Conservation (phyloP, 2,113 vertebrate genomes). For the Sander vitreus region DNA sequence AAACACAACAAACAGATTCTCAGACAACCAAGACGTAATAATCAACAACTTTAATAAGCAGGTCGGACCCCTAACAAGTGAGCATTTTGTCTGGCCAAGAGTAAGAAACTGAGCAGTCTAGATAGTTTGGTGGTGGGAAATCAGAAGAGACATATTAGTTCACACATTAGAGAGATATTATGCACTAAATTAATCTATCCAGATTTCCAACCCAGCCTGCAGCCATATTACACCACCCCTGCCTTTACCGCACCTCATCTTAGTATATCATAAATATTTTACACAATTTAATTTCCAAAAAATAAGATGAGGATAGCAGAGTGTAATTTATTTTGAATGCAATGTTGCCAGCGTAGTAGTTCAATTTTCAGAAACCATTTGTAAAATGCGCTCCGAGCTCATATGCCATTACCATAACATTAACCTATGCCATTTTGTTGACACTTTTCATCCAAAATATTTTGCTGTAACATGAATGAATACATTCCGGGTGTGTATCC, state of each 20-base stretch:
- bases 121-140: background rate
- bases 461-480: conserved; percentile 31
- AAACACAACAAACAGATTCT: background rate
- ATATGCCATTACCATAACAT: conserved; percentile 68
- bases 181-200: conserved; percentile 26
- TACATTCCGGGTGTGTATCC: background rate
- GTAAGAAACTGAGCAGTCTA: too few species aligned
- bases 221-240: conserved; percentile 5
- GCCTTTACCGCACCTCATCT: conserved; percentile 21
- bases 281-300: conserved; percentile 57
- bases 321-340: conserved; percentile 55
- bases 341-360: conserved; percentile 37
- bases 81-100: background rate
- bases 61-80: background rate
- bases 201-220: conserved; percentile 28
- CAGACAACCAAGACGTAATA: background rate
- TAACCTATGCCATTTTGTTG: conserved; percentile 51
- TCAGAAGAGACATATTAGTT: background rate
- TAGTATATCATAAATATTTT: conserved; percentile 59
- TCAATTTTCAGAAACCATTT: conserved; percentile 64
- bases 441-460: conserved; percentile 56
- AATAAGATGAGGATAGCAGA: conserved; percentile 39
- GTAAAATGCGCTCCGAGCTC: conserved; percentile 63
- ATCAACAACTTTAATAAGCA: too few species aligned
- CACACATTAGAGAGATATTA: background rate